phyloP scores from a whole-genome alignment of 2,113 vertebrate species.

The Silurus meridionalis region DNA sequence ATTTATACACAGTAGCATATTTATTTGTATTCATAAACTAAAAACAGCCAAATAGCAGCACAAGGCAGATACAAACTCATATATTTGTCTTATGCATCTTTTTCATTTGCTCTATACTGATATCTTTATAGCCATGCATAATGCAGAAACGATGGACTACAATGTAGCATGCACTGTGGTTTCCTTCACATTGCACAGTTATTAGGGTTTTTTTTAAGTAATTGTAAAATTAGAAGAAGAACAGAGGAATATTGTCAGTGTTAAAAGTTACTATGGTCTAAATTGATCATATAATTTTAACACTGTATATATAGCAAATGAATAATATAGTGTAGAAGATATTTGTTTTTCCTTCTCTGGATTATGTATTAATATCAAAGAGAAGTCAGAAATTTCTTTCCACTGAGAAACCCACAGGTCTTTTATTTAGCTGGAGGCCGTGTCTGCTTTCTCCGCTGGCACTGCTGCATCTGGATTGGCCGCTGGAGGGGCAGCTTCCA shows the following conservation, averaged over 20 bases:
- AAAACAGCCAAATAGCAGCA: constrained; percentile 55
- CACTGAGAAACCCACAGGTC: neutral
- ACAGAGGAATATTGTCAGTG: neutral
- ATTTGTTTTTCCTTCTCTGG: neutral
- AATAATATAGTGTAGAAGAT: neutral
- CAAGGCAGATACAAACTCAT: constrained; percentile 71
- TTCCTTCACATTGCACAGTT: constrained; percentile 4
- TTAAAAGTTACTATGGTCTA: neutral
- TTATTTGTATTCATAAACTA: neutral
- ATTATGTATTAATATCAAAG: constrained; percentile 24
- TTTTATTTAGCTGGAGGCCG: constrained; percentile 64
- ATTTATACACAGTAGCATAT: neutral
- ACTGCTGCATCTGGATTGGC: neutral
- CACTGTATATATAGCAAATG: neutral
- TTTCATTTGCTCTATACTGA: constrained; percentile 55
- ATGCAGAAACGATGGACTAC: constrained; percentile 61
- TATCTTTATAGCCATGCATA: constrained; percentile 61
- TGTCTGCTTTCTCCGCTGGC: constrained; percentile 57
- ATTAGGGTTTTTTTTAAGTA: neutral
- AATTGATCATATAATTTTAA: neutral
- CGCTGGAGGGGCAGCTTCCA: constrained; percentile 51
- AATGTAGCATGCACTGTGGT: constrained; percentile 43
- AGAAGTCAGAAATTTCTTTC: neutral
- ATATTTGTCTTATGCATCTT: constrained; percentile 61
- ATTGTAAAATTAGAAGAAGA: neutral